phyloP scores from a whole-genome alignment of 2,888 invertebrate species.

The Amiota minor region DNA sequence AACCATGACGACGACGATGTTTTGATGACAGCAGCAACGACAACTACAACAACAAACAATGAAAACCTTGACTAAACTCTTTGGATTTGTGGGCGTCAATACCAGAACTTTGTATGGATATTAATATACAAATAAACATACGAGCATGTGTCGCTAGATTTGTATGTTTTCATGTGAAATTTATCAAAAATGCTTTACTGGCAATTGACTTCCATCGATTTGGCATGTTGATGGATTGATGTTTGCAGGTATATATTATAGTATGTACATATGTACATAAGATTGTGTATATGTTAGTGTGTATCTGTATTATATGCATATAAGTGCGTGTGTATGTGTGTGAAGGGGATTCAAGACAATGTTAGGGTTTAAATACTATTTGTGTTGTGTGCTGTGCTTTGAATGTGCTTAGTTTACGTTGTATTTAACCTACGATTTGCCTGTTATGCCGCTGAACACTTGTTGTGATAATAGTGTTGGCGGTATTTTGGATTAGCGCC shows the following conservation, averaged over 20 bases:
- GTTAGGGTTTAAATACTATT: neutral
- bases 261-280: no score
- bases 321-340: neutral
- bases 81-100: neutral
- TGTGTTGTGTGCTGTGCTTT: no score
- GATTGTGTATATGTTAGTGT: slow-evolving; percentile 27
- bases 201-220: slow-evolving; percentile 58
- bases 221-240: slow-evolving; percentile 45
- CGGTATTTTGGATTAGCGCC: neutral
- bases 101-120: neutral
- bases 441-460: slow-evolving; percentile 26
- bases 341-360: slow-evolving; percentile 21
- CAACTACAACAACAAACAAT: neutral
- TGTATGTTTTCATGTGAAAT: slow-evolving; percentile 34
- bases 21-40: neutral
- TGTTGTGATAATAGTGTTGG: neutral
- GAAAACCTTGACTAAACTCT: slow-evolving; percentile 4
- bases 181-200: slow-evolving; percentile 55
- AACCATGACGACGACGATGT: neutral
- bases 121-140: neutral
- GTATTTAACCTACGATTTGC: slow-evolving; percentile 38
- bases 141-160: neutral
- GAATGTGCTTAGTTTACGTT: slow-evolving; percentile 33
- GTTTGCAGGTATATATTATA: slow-evolving; percentile 45
- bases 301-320: no score